These are phyloP conservation scores for Campopleginae sp. DNA, from an alignment of 2,888 invertebrate species.

Conservation along the genomic window DNA sequence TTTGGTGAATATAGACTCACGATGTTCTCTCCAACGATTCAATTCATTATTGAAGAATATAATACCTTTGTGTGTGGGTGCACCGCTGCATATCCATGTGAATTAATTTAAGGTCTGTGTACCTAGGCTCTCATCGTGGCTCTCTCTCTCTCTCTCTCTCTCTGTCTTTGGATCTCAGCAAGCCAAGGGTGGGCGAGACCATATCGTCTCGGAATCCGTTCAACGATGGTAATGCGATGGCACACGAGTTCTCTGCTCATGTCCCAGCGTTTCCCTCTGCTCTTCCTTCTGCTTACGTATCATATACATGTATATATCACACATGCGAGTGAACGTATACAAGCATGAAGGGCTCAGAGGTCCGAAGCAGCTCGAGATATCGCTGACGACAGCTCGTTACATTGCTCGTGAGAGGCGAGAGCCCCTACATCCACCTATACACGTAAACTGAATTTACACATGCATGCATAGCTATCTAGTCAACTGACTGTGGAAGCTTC, in stretches of 20 bases:
- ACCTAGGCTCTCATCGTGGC: conserved; percentile 18
- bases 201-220: conserved; percentile 57
- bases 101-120: conserved; percentile 65
- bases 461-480: conserved; percentile 15
- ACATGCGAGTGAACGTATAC: conserved; percentile 11
- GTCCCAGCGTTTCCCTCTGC: conserved; percentile 31
- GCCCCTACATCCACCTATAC: conserved; percentile 15
- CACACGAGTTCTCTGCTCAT: conserved; percentile 41
- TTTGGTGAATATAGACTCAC: not conserved
- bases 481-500: conserved; percentile 57
- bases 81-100: conserved; percentile 35
- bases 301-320: not conserved
- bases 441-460: conserved; percentile 27
- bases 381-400: conserved; percentile 81
- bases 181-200: conserved; percentile 36
- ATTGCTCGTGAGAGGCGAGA: conserved; percentile 60
- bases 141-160: not conserved
- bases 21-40: conserved; percentile 33
- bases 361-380: conserved; percentile 68
- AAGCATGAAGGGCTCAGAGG: conserved; percentile 42
- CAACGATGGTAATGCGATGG: conserved; percentile 59
- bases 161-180: not conserved
- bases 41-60: conserved; percentile 45
- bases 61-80: conserved; percentile 23
- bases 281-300: conserved; percentile 33